Conservation (phyloP, 2,113 vertebrate species). For the Corythoichthys intestinalis region DNA sequence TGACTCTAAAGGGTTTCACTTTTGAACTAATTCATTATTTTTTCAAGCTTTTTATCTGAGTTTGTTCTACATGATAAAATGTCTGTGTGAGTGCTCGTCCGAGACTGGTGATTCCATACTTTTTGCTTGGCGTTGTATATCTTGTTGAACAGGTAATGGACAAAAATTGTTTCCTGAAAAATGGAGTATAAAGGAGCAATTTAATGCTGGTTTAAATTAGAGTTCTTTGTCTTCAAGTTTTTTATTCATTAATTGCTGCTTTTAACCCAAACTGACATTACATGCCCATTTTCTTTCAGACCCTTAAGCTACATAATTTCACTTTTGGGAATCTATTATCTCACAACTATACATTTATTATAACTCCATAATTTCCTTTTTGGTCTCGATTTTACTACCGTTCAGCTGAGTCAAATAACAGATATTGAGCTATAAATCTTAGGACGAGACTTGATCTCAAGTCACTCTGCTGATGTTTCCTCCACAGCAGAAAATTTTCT, state of each 20-base stretch:
- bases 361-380: background rate
- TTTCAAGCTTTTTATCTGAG: no score
- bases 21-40: no score
- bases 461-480: conserved; percentile 55
- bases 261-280: background rate
- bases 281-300: background rate
- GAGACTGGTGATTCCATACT: no score
- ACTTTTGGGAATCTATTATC: background rate
- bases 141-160: no score
- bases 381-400: background rate
- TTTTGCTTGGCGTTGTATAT: no score
- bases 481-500: conserved; percentile 52
- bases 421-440: conserved; percentile 1
- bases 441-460: conserved; percentile 17
- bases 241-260: background rate
- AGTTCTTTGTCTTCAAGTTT: background rate
- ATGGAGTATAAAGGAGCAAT: no score
- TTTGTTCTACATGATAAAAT: no score
- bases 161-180: no score
- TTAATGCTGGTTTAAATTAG: background rate
- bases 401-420: conserved; percentile 13
- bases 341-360: background rate
- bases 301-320: background rate
- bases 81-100: no score
- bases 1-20: no score